A percentile compares a stretch with the other conserved stretches of the same genome.
Conservation (phyloP, 2,113 vertebrate species). For the Chauna torquata region DNA sequence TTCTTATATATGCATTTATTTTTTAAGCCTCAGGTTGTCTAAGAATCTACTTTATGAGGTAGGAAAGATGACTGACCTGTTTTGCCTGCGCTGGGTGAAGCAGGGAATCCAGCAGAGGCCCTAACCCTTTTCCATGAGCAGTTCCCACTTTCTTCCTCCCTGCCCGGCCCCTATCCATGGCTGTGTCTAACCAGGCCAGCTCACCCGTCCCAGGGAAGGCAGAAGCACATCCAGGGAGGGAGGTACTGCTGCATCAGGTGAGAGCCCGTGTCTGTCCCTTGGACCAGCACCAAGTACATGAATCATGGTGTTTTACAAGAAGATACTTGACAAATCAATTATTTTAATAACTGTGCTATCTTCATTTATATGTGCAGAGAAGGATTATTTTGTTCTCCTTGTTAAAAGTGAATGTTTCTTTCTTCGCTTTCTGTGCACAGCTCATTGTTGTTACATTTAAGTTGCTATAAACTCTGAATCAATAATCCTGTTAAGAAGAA, state of each 20-base stretch:
- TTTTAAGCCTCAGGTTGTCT: not conserved
- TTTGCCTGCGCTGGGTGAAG: not conserved
- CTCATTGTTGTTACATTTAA: not conserved
- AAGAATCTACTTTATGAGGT: not conserved
- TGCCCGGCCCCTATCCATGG: not conserved
- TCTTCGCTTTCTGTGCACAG: not conserved
- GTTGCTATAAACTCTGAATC: conserved; percentile 50
- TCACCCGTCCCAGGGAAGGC: not conserved
- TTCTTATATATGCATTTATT: not conserved
- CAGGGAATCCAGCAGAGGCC: not conserved
- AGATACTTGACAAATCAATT: not conserved
- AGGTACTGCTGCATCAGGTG: not conserved
- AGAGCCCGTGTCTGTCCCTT: not conserved
- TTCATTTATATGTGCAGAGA: not conserved
- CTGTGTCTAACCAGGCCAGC: not conserved
- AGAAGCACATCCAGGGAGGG: not conserved
- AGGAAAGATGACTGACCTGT: not conserved
- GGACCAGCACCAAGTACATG: not conserved
- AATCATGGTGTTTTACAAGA: not conserved
- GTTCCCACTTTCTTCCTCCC: not conserved
- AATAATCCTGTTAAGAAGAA: conserved; percentile 56
- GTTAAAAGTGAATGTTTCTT: not conserved
- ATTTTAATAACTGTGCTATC: not conserved
- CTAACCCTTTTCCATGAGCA: too few relatives aligned
- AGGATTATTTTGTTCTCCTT: not conserved